Base-by-base conservation (phyloP, 2,113 vertebrate genomes). In the Eurypyga helias region DNA sequence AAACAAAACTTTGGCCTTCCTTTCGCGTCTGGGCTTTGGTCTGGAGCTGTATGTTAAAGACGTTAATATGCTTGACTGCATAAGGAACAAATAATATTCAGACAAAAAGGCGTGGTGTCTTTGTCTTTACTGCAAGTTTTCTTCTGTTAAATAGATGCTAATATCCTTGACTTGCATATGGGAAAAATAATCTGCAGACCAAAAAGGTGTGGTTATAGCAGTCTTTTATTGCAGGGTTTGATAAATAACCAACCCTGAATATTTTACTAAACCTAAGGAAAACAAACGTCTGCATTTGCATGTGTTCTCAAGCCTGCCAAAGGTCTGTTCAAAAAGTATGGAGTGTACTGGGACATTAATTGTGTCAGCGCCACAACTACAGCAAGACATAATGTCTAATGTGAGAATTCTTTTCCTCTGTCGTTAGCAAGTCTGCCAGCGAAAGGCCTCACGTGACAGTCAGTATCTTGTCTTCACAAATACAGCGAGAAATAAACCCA, bases 1-100 rank as follows among this genome's bases (percentile, higher is more conserved):
- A 97, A 97, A 94, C 93, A 97, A 96, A 93, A 48, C 75, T 46
- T 90, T 96, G 90, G 95, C 95, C 66, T 96, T 86, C 61, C 55
- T 87, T 95, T 80, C 28, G 17, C 51, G 88, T 91, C 95, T 93
- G 93, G 87, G 71, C 36, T 90, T 90, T 69, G 83, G 77, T 83
- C 71, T 88, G 67, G 64, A 87, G 86, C 73, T 83, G 20, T n/a
- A 73, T 48, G 62, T 67, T 60, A 41, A 82, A 66, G 58, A 61
- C 24, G 57, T 54, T 64, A 66, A 93, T 83, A 23, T 76, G 55
- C 60, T 84, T 14, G n/a, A 29, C 71, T 70, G 12, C 71, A 54
- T 33, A 71, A 83, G 65, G 90, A 94, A 76, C 9, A 41, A 87
- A 78, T 69, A 81, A 89, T 26, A 73, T 13, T 69, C 49, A 60